A percentile compares a stretch with the other conserved stretches of the same genome.
Conservation (phyloP, 1,140 invertebrate genomes). For the Bombus balteatus region DNA sequence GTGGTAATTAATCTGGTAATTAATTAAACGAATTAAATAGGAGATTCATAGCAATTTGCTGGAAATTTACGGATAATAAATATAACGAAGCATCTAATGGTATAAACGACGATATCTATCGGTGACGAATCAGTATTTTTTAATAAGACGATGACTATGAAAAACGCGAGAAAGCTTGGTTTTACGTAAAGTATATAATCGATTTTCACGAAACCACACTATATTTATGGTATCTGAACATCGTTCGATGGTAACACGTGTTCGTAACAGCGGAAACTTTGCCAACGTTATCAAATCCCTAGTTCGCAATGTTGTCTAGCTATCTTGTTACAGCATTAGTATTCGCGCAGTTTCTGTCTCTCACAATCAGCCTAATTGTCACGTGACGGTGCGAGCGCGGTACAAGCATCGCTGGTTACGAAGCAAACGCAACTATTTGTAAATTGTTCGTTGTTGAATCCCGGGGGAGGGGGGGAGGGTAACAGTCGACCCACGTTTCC, state of each 20-base stretch:
- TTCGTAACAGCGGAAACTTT: conserved; percentile 4
- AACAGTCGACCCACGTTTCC: background rate
- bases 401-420: background rate
- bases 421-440: conserved; percentile 55
- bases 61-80: too few relatives aligned
- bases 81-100: too few relatives aligned
- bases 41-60: too few relatives aligned
- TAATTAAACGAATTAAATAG: too few relatives aligned
- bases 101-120: too few relatives aligned
- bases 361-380: conserved; percentile 67
- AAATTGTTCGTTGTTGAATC: conserved; percentile 56
- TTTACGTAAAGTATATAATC: background rate
- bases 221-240: background rate
- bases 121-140: too few relatives aligned
- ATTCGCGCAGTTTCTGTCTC: conserved; percentile 53
- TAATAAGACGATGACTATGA: too few relatives aligned
- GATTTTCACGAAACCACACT: background rate
- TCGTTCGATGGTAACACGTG: conserved; percentile 5
- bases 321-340: conserved; percentile 60
- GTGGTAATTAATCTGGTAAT: too few relatives aligned
- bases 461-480: background rate
- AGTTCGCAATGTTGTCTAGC: background rate
- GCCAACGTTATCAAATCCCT: background rate
- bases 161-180: background rate
- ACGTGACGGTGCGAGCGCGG: conserved; percentile 23